phyloP scores from a whole-genome alignment of 2,888 invertebrate species.

The Diloba caeruleocephala region DNA sequence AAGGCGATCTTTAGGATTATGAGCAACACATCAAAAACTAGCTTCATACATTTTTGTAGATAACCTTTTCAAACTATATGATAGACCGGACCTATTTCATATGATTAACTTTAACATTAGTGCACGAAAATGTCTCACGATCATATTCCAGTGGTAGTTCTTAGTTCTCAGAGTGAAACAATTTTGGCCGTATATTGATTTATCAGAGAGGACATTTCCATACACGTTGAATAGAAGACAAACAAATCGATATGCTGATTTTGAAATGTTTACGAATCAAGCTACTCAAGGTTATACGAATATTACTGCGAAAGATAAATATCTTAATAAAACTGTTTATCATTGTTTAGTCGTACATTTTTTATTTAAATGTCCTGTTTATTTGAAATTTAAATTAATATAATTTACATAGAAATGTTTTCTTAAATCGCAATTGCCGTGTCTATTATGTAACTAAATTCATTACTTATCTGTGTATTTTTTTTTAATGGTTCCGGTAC shows the following conservation, averaged over 20 bases:
- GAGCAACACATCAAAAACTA: too few species aligned
- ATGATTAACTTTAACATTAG: conserved; percentile 19
- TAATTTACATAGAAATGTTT: conserved; percentile 22
- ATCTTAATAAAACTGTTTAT: conserved; percentile 23
- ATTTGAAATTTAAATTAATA: conserved; percentile 23
- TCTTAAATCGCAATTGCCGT: conserved; percentile 24
- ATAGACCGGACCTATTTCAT: not conserved
- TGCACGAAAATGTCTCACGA: not conserved
- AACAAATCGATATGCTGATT: conserved; percentile 6
- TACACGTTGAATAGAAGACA: conserved; percentile 2
- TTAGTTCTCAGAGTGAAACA: not conserved
- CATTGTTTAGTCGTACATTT: conserved; percentile 19
- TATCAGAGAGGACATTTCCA: conserved; percentile 2
- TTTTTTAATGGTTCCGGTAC: too few species aligned
- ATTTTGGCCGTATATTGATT: not conserved
- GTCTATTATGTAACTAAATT: conserved; percentile 25
- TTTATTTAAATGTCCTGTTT: conserved; percentile 18
- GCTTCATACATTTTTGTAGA: too few species aligned
- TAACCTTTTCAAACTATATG: conserved; percentile 7
- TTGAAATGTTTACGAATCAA: conserved; percentile 19
- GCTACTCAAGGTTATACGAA: conserved; percentile 29
- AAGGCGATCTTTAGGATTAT: too few species aligned
- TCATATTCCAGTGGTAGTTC: not conserved
- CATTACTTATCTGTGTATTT: conserved; percentile 14
- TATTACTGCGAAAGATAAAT: conserved; percentile 19